A percentile compares a stretch with the other conserved stretches of the same genome.
Conservation (phyloP, 1,140 invertebrate genomes). For the Paracyclopina nana region DNA sequence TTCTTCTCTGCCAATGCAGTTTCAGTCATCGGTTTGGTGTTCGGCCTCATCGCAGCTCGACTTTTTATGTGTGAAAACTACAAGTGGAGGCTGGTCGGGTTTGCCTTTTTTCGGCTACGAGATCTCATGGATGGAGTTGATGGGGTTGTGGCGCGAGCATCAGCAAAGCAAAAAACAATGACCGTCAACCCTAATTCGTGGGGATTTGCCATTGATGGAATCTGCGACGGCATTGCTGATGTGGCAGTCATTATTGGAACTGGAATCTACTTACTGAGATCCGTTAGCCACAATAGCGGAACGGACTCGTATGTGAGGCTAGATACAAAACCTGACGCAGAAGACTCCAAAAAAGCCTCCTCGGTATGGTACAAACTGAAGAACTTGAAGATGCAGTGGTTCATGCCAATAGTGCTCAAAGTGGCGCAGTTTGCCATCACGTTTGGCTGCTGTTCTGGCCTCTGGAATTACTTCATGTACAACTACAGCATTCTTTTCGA, state of each 20-base stretch:
- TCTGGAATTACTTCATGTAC: slow-evolving; percentile 59
- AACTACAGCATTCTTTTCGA: slow-evolving; percentile 52
- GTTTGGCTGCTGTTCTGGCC: slow-evolving; percentile 42
- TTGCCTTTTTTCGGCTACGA: slow-evolving; percentile 47
- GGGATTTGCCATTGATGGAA: slow-evolving; percentile 32
- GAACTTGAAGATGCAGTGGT: not conserved
- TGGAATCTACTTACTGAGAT: slow-evolving; percentile 23
- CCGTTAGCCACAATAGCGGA: slow-evolving; percentile 29
- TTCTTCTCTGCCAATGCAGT: slow-evolving; percentile 56
- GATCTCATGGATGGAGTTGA: slow-evolving; percentile 57
- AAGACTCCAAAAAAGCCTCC: not conserved
- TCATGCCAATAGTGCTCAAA: slow-evolving; percentile 27
- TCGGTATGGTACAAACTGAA: too few relatives aligned
- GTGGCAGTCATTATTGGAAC: slow-evolving; percentile 31
- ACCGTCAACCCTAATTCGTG: slow-evolving; percentile 42
- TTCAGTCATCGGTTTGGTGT: slow-evolving; percentile 46
- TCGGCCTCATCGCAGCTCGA: slow-evolving; percentile 44
- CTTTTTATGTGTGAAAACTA: slow-evolving; percentile 44
- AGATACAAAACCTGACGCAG: not conserved
- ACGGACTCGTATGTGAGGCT: not conserved
- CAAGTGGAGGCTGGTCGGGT: slow-evolving; percentile 40
- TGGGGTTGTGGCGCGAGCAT: slow-evolving; percentile 48
- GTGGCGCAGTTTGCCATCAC: slow-evolving; percentile 40
- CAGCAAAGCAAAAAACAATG: slow-evolving; percentile 36
- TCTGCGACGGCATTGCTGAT: slow-evolving; percentile 21